Evolutionary conservation across 2,797 vertebrate genomes (phyloP), one percentile per base, ranked within the genome.

Genomic region (Arctocebus calabarensis): DNA sequence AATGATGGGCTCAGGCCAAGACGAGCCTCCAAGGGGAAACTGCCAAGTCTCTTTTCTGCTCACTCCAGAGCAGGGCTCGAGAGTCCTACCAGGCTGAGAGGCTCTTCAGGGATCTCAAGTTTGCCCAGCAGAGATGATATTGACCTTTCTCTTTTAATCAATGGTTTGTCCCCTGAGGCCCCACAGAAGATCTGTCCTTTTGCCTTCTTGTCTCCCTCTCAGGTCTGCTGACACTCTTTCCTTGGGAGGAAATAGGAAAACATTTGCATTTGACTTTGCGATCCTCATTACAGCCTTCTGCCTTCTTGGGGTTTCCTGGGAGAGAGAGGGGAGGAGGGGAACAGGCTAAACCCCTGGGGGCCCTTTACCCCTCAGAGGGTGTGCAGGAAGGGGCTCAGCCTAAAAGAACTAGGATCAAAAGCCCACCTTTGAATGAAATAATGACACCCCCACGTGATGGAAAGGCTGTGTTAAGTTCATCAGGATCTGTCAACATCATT

Each of bases 11-110:
- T 77, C 55, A 73, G 55, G 66, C 88, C 77, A 88, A 59, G 73
- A 61, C 16, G 12, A 12, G 14, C 45, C 62, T 81, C 68, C 6
- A 32, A 57, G 64, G 34, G 74, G 32, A 71, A 90, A 55, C 20
- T 0, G 6, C 61, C 0, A 22, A 16, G 29, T 77, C 43, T 94
- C 62, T 37, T 71, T 79, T 37, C 78, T 94, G 74, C 74, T 85
- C 77, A 55, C 66, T 94, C 66, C 40, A 61, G 66, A 91, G 62
- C 77, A 32, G 10, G 55, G 29, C 59, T 90, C 40, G n/a, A 91
- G 94, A 94, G 94, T 91, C 22, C 75, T 95, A 57, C 37, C 62
- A 68, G 59, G 40, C 45, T 84, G 81, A 96, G 92, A 94, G 87
- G 70, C 90, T 87, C 88, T 91, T 96, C 84, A 94, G 55, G n/a